phyloP scores from a whole-genome alignment of 2,113 vertebrate genomes.

The Pluvialis apricaria region DNA sequence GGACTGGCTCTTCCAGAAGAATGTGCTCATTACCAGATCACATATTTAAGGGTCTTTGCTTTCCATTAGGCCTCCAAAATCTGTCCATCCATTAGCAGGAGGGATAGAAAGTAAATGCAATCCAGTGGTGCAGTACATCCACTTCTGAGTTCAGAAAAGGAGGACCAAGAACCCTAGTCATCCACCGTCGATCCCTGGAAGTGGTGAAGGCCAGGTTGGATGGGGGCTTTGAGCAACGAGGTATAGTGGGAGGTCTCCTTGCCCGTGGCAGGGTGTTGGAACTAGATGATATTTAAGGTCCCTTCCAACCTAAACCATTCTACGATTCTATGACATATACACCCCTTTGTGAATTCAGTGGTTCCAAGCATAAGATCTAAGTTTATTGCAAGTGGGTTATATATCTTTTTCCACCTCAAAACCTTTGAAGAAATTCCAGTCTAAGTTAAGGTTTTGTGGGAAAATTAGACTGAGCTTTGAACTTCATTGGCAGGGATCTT shows the following conservation, averaged over 20 bases:
- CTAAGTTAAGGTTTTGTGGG: neutral
- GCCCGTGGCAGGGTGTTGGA: too few relatives aligned
- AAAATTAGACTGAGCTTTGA: neutral
- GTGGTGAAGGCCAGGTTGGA: too few relatives aligned
- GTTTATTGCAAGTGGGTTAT: neutral
- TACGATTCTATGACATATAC: too few relatives aligned
- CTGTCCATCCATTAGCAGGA: neutral
- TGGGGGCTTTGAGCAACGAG: too few relatives aligned
- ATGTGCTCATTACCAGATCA: neutral
- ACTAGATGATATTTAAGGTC: too few relatives aligned
- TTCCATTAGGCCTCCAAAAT: neutral
- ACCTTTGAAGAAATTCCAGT: neutral
- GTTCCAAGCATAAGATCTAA: neutral
- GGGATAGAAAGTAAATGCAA: neutral
- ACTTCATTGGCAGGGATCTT: neutral
- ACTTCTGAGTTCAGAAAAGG: neutral
- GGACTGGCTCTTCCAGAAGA: neutral
- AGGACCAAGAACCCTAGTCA: neutral
- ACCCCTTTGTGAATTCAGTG: neutral
- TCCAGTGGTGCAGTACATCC: neutral
- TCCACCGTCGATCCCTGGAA: too few relatives aligned
- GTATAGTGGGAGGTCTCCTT: too few relatives aligned
- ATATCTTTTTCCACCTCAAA: neutral
- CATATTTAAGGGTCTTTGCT: neutral
- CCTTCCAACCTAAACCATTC: too few relatives aligned